A percentile compares a stretch with the other conserved stretches of the same genome.
Conservation (phyloP, 1,140 invertebrate genomes). For the Magallana ariakensis region DNA sequence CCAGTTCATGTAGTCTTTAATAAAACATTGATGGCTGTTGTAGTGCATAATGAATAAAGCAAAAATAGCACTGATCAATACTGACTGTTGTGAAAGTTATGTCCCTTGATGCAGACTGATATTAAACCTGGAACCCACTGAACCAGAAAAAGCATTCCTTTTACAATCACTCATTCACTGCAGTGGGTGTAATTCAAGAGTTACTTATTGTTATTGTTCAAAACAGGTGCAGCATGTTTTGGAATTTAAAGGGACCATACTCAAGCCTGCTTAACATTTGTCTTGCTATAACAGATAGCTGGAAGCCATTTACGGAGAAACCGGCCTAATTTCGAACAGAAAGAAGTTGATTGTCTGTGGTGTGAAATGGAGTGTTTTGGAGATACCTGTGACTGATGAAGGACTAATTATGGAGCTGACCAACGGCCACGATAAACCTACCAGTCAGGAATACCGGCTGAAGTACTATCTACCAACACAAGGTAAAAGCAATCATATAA, state of each 20-base stretch:
- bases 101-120: neutral
- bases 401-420: neutral
- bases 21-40: too few relatives aligned
- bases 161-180: neutral
- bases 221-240: conserved; percentile 22
- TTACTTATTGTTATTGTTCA: conserved; percentile 1
- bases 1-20: too few relatives aligned
- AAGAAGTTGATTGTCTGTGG: neutral
- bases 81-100: neutral
- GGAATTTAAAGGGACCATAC: conserved; percentile 17
- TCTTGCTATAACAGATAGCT: conserved; percentile 1
- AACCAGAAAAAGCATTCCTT: conserved; percentile 8
- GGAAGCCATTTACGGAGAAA: conserved; percentile 5
- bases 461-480: conserved; percentile 12
- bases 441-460: conserved; percentile 13
- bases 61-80: neutral
- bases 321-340: neutral
- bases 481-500: neutral
- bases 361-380: neutral
- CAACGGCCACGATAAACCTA: neutral
- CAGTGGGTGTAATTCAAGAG: conserved; percentile 20
- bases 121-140: neutral
- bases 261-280: neutral
- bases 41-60: too few relatives aligned
- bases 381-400: neutral